phyloP scores from a whole-genome alignment of 2,113 vertebrate species.

The Xyliphius kryptos region DNA sequence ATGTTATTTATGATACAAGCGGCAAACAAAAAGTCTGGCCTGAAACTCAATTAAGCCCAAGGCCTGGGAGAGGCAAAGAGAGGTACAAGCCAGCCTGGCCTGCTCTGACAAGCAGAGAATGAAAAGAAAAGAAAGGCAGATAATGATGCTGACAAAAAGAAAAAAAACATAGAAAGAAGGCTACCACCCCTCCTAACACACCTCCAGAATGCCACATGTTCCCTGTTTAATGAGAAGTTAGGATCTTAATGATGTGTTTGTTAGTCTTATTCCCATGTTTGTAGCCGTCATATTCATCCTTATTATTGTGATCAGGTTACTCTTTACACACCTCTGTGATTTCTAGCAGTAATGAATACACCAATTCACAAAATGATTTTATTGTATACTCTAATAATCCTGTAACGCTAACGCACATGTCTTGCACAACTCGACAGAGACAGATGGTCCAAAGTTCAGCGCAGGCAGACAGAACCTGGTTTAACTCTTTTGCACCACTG shows the following conservation, averaged over 20 bases:
- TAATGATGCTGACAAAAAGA: too few relatives aligned
- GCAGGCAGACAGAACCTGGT: slow-evolving; percentile 28
- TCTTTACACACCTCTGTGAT: background rate
- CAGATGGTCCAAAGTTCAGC: too few relatives aligned
- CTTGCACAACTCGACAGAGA: too few relatives aligned
- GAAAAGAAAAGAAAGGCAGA: too few relatives aligned
- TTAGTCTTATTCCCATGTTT: background rate
- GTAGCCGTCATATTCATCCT: background rate
- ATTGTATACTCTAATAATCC: background rate
- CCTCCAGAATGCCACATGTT: slow-evolving; percentile 35
- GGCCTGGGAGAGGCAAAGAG: slow-evolving; percentile 25
- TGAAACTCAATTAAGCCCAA: slow-evolving; percentile 16
- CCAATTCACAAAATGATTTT: background rate
- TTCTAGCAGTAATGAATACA: background rate
- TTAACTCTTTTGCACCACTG: slow-evolving; percentile 43
- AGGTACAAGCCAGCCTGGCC: slow-evolving; percentile 25
- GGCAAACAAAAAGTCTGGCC: too few relatives aligned
- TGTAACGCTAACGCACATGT: background rate
- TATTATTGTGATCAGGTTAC: background rate
- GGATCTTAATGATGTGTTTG: slow-evolving; percentile 12
- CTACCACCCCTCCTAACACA: too few relatives aligned
- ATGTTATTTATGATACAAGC: background rate
- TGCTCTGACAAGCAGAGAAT: slow-evolving; percentile 10
- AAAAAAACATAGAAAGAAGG: slow-evolving; percentile 17
- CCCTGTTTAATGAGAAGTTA: slow-evolving; percentile 11